phyloP scores from a whole-genome alignment of 1,140 invertebrate genomes.

The Uloborus diversus region DNA sequence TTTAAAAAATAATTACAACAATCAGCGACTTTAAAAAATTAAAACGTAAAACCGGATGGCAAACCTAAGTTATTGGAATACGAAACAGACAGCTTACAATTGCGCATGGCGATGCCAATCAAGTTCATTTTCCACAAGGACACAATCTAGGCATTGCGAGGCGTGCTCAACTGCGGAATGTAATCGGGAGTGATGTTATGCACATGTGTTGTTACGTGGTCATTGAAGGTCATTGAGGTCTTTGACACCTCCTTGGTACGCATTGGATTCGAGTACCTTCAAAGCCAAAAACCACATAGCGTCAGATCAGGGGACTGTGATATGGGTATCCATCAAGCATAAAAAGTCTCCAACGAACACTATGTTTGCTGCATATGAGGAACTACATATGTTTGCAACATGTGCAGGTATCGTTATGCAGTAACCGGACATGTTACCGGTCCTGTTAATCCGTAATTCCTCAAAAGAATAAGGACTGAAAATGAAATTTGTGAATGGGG shows the following conservation, averaged over 20 bases:
- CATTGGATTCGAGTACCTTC: slow-evolving; percentile 58
- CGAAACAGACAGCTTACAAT: background rate
- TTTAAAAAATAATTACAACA: background rate
- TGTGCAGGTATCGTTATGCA: background rate
- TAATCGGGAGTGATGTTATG: background rate
- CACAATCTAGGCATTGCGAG: background rate
- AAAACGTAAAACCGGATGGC: no score
- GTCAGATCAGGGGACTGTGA: slow-evolving; percentile 58
- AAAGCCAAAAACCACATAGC: slow-evolving; percentile 58
- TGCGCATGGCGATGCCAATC: background rate
- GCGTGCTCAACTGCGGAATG: background rate
- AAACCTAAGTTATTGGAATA: no score
- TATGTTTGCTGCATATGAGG: background rate
- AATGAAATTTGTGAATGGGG: slow-evolving; percentile 8
- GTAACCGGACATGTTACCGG: slow-evolving; percentile 7
- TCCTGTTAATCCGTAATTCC: background rate
- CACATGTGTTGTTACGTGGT: background rate
- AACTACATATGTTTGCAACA: background rate
- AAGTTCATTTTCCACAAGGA: background rate
- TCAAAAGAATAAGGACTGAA: background rate
- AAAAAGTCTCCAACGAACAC: background rate
- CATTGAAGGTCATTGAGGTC: background rate
- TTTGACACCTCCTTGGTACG: slow-evolving; percentile 25
- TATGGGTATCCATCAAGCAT: background rate
- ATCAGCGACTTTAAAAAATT: no score